A percentile compares a stretch with the other conserved stretches of the same genome.
phyloP scores from a whole-genome alignment of 2,113 vertebrate genomes.

The Chaetops frenatus region DNA sequence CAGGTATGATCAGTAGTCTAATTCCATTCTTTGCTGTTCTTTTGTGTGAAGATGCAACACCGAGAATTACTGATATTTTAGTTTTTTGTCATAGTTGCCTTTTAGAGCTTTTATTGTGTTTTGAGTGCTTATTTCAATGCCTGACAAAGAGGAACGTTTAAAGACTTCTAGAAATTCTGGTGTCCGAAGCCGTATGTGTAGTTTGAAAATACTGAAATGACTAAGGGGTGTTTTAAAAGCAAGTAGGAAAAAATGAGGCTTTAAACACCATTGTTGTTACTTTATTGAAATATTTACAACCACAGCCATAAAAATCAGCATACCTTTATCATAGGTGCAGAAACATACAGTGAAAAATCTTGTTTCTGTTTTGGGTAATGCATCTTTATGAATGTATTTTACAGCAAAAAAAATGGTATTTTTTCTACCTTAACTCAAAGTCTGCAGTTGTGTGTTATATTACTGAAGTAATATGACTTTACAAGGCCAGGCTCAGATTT shows the following conservation, averaged over 20 bases:
- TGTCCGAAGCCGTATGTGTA: not conserved
- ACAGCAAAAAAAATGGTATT: not conserved
- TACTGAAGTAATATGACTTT: not conserved
- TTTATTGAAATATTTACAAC: slow-evolving; percentile 16
- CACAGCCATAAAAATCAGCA: not conserved
- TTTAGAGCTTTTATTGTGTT: too few species aligned
- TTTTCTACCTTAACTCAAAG: not conserved
- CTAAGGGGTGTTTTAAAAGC: not conserved
- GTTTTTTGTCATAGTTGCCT: too few species aligned
- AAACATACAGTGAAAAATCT: not conserved
- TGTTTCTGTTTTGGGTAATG: not conserved
- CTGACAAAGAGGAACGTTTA: too few species aligned
- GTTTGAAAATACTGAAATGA: not conserved
- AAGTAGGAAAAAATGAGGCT: not conserved
- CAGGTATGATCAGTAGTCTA: not conserved
- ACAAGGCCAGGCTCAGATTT: slow-evolving; percentile 12
- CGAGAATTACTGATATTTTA: not conserved
- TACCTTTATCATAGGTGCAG: not conserved
- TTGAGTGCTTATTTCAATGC: too few species aligned
- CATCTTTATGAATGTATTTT: slow-evolving; percentile 2
- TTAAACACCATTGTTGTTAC: not conserved
- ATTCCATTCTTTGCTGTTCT: not conserved
- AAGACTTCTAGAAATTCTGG: not conserved
- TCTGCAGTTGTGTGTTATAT: not conserved
- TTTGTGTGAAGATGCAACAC: not conserved